Evolutionary conservation across 2,113 vertebrate genomes (phyloP).

Genomic region (Alligator sinensis): DNA sequence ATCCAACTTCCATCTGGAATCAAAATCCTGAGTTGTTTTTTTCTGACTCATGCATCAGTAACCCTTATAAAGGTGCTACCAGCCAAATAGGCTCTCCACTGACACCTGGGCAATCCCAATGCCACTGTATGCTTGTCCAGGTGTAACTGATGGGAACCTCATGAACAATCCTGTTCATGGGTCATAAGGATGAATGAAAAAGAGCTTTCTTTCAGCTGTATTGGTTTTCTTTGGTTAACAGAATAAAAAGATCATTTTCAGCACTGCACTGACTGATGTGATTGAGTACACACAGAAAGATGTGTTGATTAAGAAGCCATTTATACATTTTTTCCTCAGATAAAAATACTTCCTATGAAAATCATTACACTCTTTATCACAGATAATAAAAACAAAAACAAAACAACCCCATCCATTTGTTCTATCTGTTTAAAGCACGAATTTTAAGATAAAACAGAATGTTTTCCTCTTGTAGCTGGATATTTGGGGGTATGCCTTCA

Average conservation of each 20-base stretch:
- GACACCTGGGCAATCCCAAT: not conserved
- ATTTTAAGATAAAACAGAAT: not conserved
- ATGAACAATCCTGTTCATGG: not conserved
- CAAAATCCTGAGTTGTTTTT: not conserved
- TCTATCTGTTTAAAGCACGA: not conserved
- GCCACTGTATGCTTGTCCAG: not conserved
- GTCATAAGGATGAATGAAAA: fast-evolving
- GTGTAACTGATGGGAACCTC: not conserved
- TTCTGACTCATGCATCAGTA: not conserved
- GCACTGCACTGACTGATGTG: not conserved
- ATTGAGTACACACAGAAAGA: not conserved
- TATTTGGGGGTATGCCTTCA: not conserved
- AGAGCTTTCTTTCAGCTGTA: not conserved
- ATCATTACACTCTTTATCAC: not conserved
- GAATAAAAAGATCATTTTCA: not conserved
- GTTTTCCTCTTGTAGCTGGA: not conserved
- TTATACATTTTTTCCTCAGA: slow-evolving; percentile 16
- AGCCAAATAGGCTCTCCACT: not conserved
- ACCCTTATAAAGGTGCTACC: not conserved
- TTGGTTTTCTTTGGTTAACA: not conserved
- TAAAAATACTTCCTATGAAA: not conserved
- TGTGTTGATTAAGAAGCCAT: slow-evolving; percentile 28
- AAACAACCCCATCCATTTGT: not conserved
- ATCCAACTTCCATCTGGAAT: not conserved
- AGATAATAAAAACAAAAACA: not conserved